Evolutionary conservation across 53 echinoderm and acorn worm species (phyloP).

Genomic region (Henricia sp.): DNA sequence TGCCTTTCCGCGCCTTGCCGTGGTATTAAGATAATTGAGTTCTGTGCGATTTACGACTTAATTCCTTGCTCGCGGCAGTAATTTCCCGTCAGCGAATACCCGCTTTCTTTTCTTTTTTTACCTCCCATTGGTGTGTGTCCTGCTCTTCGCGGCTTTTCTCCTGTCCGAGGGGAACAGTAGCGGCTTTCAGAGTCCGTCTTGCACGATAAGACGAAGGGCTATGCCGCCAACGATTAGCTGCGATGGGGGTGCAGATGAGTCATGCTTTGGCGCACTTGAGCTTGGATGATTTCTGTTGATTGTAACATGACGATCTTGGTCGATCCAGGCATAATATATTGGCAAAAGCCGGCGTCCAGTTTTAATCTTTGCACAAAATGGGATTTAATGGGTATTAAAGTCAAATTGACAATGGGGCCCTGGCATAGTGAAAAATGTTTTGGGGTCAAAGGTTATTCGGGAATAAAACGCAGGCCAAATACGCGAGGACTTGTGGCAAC

Average conservation of each 20-base stretch:
- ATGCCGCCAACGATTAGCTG: not conserved
- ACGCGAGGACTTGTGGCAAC: too few relatives aligned
- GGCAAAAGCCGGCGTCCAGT: too few relatives aligned
- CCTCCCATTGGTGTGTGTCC: not conserved
- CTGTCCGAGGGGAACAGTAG: not conserved
- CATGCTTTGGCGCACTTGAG: constrained; percentile 4
- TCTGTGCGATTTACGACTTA: constrained; percentile 65
- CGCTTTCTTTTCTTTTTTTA: not conserved
- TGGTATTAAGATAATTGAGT: constrained; percentile 65
- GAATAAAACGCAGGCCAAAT: too few relatives aligned
- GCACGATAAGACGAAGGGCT: not conserved
- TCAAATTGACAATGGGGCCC: too few relatives aligned
- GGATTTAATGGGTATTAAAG: too few relatives aligned
- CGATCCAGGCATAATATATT: too few relatives aligned
- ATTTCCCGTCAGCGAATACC: constrained; percentile 34
- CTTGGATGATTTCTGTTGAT: constrained; percentile 23
- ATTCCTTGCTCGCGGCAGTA: constrained; percentile 53
- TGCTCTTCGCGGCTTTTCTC: not conserved
- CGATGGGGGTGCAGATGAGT: constrained; percentile 13
- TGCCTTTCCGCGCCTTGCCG: constrained; percentile 38
- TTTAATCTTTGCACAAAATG: too few relatives aligned
- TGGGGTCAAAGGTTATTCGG: too few relatives aligned
- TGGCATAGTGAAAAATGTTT: too few relatives aligned
- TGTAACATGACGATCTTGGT: not conserved
- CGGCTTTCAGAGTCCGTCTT: not conserved